These are phyloP conservation scores for Ophthalmolycus amberensis DNA, from an alignment of 2,113 vertebrate genomes.

Conservation along the genomic window DNA sequence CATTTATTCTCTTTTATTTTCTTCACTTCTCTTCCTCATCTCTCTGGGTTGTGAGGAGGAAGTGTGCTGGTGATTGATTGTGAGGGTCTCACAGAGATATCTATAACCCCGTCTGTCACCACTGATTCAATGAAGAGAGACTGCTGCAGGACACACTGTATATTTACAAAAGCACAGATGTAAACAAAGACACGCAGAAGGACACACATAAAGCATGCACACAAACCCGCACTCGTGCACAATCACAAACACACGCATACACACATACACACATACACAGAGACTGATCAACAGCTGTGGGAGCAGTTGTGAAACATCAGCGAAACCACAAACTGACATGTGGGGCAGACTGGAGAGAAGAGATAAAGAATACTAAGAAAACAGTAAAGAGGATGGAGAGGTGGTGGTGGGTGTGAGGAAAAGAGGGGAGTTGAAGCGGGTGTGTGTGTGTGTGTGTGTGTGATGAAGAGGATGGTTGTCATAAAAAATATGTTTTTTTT, in stretches of 20 bases:
- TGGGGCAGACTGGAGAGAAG: constrained; percentile 56
- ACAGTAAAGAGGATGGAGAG: constrained; percentile 49
- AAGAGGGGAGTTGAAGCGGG: neutral
- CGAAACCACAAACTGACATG: constrained; percentile 81
- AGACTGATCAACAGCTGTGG: constrained; percentile 64
- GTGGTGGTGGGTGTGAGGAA: constrained; percentile 5
- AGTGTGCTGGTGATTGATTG: constrained; percentile 64
- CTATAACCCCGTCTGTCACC: constrained; percentile 71
- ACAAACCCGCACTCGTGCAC: neutral
- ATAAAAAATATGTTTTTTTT: neutral
- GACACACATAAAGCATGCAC: neutral
- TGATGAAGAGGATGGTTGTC: neutral
- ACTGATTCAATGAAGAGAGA: constrained; percentile 62
- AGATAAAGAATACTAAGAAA: constrained; percentile 69
- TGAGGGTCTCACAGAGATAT: constrained; percentile 65
- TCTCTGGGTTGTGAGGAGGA: constrained; percentile 57
- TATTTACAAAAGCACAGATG: constrained; percentile 26
- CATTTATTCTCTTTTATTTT: constrained; percentile 4
- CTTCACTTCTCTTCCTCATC: constrained; percentile 6
- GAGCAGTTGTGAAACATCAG: constrained; percentile 74
- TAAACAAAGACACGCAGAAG: constrained; percentile 1
- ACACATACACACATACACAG: constrained; percentile 15
- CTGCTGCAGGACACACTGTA: constrained; percentile 46
- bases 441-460: constrained; percentile 6
- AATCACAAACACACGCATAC: constrained; percentile 2